Evolutionary conservation across 1,140 invertebrate genomes (phyloP).

Genomic region (Drosophila setifemur): DNA sequence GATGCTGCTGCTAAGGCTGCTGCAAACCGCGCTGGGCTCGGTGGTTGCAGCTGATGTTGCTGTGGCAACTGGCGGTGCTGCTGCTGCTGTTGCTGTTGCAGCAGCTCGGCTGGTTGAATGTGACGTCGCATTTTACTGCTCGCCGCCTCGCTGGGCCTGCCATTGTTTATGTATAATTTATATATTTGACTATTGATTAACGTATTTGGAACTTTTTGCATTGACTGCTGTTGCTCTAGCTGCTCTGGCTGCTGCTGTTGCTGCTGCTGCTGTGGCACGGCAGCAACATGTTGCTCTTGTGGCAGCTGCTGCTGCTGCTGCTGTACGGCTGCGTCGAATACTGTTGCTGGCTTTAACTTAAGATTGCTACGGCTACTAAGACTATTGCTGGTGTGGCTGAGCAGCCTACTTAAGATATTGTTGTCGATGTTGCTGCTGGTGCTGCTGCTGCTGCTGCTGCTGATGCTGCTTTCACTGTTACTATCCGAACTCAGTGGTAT

Average conservation of each 20-base stretch:
- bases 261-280: slow-evolving; percentile 25
- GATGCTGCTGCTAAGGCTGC: slow-evolving; percentile 18
- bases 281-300: slow-evolving; percentile 33
- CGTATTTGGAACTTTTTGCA: slow-evolving; percentile 80
- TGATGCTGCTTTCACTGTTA: slow-evolving; percentile 58
- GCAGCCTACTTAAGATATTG: slow-evolving; percentile 66
- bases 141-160: slow-evolving; percentile 38
- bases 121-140: slow-evolving; percentile 49
- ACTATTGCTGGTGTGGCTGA: slow-evolving; percentile 66
- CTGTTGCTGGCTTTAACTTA: slow-evolving; percentile 70
- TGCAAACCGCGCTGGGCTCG: slow-evolving; percentile 9
- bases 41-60: slow-evolving; percentile 19
- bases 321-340: slow-evolving; percentile 60
- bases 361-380: slow-evolving; percentile 73
- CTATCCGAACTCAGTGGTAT: slow-evolving; percentile 65
- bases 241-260: slow-evolving; percentile 33
- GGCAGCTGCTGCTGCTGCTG: slow-evolving; percentile 18
- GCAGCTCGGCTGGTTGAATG: slow-evolving; percentile 26
- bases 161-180: slow-evolving; percentile 76
- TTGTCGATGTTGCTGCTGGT: slow-evolving; percentile 50
- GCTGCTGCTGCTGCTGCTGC: slow-evolving; percentile 29
- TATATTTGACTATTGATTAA: slow-evolving; percentile 81
- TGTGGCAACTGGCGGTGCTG: slow-evolving; percentile 22
- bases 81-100: slow-evolving; percentile 11
- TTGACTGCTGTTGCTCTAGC: slow-evolving; percentile 46